phyloP scores from a whole-genome alignment of 1,140 invertebrate species.

The Ceratitis capitata region DNA sequence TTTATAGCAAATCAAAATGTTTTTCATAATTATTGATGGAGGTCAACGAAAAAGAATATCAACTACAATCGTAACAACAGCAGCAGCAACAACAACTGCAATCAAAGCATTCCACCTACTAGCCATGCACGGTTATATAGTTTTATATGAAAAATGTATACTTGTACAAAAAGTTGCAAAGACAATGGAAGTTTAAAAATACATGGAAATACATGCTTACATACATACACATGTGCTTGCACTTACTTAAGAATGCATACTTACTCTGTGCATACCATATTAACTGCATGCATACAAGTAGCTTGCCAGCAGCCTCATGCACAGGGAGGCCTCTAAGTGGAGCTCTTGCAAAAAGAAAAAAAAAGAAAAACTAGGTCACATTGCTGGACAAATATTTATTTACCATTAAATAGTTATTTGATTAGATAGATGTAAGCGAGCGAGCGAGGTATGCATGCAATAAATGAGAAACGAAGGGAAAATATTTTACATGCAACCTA shows the following conservation, averaged over 20 bases:
- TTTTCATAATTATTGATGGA: neutral
- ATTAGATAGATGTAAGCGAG: neutral
- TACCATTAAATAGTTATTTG: conserved; percentile 33
- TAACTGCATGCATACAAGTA: neutral
- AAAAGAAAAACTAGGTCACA: conserved; percentile 30
- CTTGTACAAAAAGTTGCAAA: conserved; percentile 10
- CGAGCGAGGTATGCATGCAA: neutral
- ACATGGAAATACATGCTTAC: neutral
- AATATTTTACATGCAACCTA: conserved; percentile 23
- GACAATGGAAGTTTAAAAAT: conserved; percentile 22
- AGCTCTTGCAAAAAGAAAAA: neutral
- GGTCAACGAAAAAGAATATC: too few species aligned
- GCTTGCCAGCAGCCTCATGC: neutral
- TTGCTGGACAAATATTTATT: conserved; percentile 36
- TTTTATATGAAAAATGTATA: conserved; percentile 15
- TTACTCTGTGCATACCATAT: neutral
- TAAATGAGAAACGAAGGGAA: neutral
- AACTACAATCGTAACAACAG: neutral
- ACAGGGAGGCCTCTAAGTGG: neutral
- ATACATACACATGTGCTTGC: neutral
- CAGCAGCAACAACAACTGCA: neutral
- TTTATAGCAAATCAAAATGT: neutral
- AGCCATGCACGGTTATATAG: conserved; percentile 17
- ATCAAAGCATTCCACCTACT: conserved; percentile 15
- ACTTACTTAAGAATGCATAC: neutral